Evolutionary conservation across 2,888 invertebrate genomes (phyloP).

Genomic region (Drosophila helvetica): DNA sequence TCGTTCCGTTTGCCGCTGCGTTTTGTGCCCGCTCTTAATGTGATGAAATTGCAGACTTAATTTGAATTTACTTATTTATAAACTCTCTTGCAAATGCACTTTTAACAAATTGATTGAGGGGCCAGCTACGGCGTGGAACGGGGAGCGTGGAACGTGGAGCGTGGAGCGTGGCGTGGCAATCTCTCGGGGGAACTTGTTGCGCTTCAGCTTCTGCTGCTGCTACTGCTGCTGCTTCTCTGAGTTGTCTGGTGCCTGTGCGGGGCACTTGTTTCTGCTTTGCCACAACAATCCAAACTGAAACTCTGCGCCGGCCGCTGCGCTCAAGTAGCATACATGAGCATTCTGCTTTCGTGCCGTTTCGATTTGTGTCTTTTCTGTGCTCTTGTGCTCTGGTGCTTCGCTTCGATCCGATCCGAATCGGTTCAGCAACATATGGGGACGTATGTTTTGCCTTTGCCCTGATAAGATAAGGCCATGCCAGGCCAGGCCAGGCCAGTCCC

Average conservation of each 20-base stretch:
- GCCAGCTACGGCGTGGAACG: slow-evolving; percentile 10
- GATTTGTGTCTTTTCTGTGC: slow-evolving; percentile 47
- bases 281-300: slow-evolving; percentile 76
- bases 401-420: slow-evolving; percentile 33
- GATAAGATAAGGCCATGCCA: slow-evolving; percentile 66
- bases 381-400: slow-evolving; percentile 24
- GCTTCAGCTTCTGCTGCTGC: slow-evolving; percentile 57
- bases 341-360: slow-evolving; percentile 41
- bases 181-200: slow-evolving; percentile 68
- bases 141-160: slow-evolving; percentile 28
- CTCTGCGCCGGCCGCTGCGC: slow-evolving; percentile 60
- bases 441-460: slow-evolving; percentile 33
- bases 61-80: slow-evolving; percentile 62
- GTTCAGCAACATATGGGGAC: slow-evolving; percentile 32
- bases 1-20: slow-evolving; percentile 42
- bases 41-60: slow-evolving; percentile 55
- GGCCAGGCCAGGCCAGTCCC: slow-evolving; percentile 19
- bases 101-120: slow-evolving; percentile 48
- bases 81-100: slow-evolving; percentile 30
- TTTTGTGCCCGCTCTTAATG: slow-evolving; percentile 38
- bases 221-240: too few species aligned
- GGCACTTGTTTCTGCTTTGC: slow-evolving; percentile 78
- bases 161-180: slow-evolving; percentile 11
- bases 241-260: slow-evolving; percentile 23
- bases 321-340: slow-evolving; percentile 64